Conservation (phyloP, 2,797 vertebrate species). For the Streptopelia turtur region DNA sequence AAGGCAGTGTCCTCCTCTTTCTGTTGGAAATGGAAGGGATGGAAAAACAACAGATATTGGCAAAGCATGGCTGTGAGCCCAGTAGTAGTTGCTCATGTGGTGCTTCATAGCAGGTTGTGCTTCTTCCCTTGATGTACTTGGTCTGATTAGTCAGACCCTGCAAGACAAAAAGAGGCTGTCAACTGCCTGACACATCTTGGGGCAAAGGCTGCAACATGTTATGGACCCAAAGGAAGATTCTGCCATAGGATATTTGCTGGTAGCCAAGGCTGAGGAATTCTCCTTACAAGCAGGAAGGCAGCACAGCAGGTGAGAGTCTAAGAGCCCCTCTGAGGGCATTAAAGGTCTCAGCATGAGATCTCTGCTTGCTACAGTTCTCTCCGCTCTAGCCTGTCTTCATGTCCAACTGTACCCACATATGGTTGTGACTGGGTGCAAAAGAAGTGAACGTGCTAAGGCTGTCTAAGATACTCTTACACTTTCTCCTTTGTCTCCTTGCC, state of each 20-base stretch:
- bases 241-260: background rate
- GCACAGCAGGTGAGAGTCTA: background rate
- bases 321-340: background rate
- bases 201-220: background rate
- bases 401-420: rapidly evolving
- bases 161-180: background rate
- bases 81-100: background rate
- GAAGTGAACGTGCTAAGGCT: background rate
- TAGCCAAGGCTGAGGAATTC: background rate
- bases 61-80: background rate
- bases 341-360: background rate
- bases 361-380: background rate
- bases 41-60: background rate
- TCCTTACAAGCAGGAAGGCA: background rate
- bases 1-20: background rate
- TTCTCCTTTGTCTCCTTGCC: background rate
- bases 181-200: background rate
- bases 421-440: background rate
- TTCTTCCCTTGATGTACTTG: background rate
- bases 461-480: background rate
- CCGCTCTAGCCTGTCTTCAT: background rate
- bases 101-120: background rate
- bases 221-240: background rate
- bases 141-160: background rate
- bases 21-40: background rate